Conservation (phyloP, 2,113 vertebrate genomes). For the Falco punctatus region DNA sequence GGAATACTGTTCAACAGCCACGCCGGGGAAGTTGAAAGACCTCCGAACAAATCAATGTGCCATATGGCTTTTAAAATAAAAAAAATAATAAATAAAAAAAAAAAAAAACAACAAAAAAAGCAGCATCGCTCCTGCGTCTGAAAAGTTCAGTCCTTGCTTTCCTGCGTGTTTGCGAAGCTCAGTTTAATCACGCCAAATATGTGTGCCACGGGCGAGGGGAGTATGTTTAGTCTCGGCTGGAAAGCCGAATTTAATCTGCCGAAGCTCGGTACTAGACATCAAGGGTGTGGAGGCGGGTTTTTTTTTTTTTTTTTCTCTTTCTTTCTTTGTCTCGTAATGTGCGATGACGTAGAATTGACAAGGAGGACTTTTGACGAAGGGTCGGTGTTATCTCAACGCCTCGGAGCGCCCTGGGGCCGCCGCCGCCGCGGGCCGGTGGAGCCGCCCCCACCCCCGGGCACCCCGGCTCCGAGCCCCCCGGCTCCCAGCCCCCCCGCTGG, state of each 20-base stretch:
- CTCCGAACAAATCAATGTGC: constrained; percentile 31
- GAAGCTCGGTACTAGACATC: not conserved
- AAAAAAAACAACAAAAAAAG: not conserved
- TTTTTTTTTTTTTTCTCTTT: not conserved
- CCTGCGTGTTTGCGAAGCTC: constrained; percentile 24
- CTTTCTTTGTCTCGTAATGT: constrained; percentile 19
- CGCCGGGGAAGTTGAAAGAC: constrained; percentile 47
- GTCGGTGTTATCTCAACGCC: not conserved
- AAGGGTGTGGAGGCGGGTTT: not conserved
- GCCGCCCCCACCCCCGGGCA: not conserved
- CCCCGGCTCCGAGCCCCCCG: not conserved
- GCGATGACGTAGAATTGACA: constrained; percentile 40
- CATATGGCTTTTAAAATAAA: not conserved
- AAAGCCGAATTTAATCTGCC: constrained; percentile 22
- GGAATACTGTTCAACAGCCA: constrained; percentile 23
- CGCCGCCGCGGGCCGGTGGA: not conserved
- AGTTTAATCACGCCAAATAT: not conserved
- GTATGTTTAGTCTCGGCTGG: constrained; percentile 36
- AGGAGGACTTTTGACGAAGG: constrained; percentile 27
- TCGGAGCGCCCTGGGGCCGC: not conserved
- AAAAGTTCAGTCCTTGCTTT: constrained; percentile 58
- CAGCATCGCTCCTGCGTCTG: not conserved
- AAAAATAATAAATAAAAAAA: not conserved
- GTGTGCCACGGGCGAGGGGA: constrained; percentile 18
- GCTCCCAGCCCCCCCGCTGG: not conserved